phyloP scores from a whole-genome alignment of 2,888 invertebrate species.

The Plagiodera versicolora region DNA sequence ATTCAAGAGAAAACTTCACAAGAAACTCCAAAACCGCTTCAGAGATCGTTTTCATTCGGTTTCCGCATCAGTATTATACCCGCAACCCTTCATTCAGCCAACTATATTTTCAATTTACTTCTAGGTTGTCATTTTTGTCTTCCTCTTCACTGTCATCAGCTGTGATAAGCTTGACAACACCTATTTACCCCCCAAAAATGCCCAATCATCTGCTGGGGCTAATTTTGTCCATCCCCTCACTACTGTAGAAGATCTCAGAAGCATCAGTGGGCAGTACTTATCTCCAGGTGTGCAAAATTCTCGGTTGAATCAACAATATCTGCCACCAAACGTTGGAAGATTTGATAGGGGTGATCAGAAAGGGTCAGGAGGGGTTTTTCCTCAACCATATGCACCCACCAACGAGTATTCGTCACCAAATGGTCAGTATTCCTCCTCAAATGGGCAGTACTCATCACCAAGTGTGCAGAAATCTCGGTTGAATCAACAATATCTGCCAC shows the following conservation, averaged over 20 bases:
- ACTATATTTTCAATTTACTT: slow-evolving; percentile 14
- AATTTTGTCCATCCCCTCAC: slow-evolving; percentile 8
- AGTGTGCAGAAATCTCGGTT: too few species aligned
- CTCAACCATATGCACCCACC: not conserved
- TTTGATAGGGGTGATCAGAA: too few species aligned
- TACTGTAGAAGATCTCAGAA: not conserved
- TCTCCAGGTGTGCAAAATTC: not conserved
- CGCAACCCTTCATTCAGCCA: too few species aligned
- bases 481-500: too few species aligned
- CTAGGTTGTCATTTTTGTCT: slow-evolving; percentile 29
- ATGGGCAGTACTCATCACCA: not conserved
- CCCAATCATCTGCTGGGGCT: slow-evolving; percentile 6
- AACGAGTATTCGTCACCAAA: not conserved
- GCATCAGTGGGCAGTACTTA: not conserved
- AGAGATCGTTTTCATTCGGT: too few species aligned
- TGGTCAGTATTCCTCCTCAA: not conserved
- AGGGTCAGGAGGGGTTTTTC: not conserved
- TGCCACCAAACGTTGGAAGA: too few species aligned
- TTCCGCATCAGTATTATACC: too few species aligned
- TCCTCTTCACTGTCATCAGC: slow-evolving; percentile 26
- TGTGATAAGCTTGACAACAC: slow-evolving; percentile 39
- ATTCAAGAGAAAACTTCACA: too few species aligned
- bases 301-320: too few species aligned
- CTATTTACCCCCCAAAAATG: slow-evolving; percentile 18
- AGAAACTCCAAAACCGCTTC: too few species aligned